Evolutionary conservation across 2,113 vertebrate species (phyloP), one percentile per base, ranked within the genome.

Genomic region (Oreochromis tanganicae): DNA sequence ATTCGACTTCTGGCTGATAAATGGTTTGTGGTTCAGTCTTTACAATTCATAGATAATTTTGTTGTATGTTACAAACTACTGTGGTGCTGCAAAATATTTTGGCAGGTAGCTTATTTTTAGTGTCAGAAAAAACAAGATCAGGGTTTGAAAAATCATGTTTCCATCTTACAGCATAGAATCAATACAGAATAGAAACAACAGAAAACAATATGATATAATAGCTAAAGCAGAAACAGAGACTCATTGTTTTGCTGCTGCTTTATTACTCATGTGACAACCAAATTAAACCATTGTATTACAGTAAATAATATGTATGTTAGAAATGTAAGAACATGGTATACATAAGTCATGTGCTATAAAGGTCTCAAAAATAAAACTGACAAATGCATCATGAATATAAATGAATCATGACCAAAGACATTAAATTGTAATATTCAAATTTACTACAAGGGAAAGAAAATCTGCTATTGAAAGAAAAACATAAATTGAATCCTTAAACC

Each of bases 221-320:
- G 12, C 55, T 57, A 27, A 57, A 57, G 55, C 2, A 32, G 29
- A 32, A 32, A 4, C 6, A 4, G 55, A 57, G 12, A 57, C 12
- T 0, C 27, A 14, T 56, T 0, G 13, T 55, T 56, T 56, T 56
- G 0, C 10, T 6, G 54, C 55, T 56, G 24, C 6, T 57, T 57
- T 27, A 57, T 57, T 57, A 0, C 12, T 57, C 6, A 57, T 14
- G 2, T 56, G 0, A 57, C 21, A 57, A 2, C 21, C 21, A 57
- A 0, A 27, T 2, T 3, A 57, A 57, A 5, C 12, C 6, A 57
- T 57, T 57, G 12, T 57, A 57, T 57, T 57, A 57, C 12, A 57
- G 0, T 57, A 57, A 57, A 14, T 27, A 0, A 57, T 57, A 27
- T 27, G 27, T 2, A 2, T 27, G 6, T 27, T 57, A 57, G 6